phyloP scores from a whole-genome alignment of 92 coral and sea anemone genomes.

The Zoanthus solanderi region DNA sequence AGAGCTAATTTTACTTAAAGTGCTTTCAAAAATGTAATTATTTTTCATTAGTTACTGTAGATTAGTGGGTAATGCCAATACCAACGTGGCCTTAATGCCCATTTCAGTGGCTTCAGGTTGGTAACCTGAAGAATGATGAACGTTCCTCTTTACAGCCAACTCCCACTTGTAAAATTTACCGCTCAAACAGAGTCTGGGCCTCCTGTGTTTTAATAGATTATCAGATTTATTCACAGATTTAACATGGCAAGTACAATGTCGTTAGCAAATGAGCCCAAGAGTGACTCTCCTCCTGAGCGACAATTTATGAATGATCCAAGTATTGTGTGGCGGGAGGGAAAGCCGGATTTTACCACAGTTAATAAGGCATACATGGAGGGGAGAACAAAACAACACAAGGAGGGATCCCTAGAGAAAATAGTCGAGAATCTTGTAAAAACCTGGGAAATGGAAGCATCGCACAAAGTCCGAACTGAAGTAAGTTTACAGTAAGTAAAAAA shows the following conservation, averaged over 20 bases:
- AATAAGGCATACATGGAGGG: constrained; percentile 76
- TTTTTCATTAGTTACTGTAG: too few relatives aligned
- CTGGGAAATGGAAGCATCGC: constrained; percentile 91
- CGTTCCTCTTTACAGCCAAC: too few relatives aligned
- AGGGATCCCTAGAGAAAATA: constrained; percentile 74
- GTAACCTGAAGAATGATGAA: too few relatives aligned
- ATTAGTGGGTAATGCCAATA: too few relatives aligned
- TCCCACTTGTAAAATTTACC: too few relatives aligned
- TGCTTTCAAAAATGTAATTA: too few relatives aligned
- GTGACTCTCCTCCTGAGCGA: constrained; percentile 39
- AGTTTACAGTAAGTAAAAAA: neutral
- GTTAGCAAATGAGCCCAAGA: neutral
- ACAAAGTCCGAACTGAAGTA: constrained; percentile 70
- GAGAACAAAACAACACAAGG: constrained; percentile 72
- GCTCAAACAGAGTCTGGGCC: neutral
- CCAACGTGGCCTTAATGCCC: too few relatives aligned
- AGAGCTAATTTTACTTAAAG: too few relatives aligned
- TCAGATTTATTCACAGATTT: too few relatives aligned
- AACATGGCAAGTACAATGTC: neutral
- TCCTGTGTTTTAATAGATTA: too few relatives aligned
- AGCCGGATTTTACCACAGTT: constrained; percentile 75
- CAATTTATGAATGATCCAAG: constrained; percentile 78
- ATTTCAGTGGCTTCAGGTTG: too few relatives aligned
- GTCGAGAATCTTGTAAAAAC: constrained; percentile 83
- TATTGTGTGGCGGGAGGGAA: constrained; percentile 85